Conservation (phyloP, 2,888 invertebrate genomes). For the Quadroppia sp. region DNA sequence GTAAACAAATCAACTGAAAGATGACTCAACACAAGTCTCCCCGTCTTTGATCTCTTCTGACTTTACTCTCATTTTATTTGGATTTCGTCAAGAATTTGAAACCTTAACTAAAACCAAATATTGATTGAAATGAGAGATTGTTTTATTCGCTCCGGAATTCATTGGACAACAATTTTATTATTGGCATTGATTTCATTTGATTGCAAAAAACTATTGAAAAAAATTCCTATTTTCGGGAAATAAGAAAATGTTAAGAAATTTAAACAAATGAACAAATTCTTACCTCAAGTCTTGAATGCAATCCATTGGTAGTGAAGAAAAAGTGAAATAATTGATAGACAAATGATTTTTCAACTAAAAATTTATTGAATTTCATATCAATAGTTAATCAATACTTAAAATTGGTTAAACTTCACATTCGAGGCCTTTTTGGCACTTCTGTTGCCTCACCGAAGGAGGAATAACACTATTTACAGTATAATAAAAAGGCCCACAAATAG, state of each 20-base stretch:
- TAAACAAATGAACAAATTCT: not conserved
- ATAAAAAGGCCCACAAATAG: conserved; percentile 32
- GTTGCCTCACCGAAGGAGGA: conserved; percentile 32
- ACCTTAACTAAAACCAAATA: conserved; percentile 20
- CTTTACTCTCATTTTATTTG: not conserved
- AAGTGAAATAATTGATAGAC: not conserved
- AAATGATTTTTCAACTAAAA: conserved; percentile 10
- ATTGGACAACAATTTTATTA: not conserved
- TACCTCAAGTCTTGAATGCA: not conserved
- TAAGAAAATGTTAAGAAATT: too few relatives aligned
- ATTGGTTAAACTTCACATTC: conserved; percentile 16
- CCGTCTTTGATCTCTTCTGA: not conserved
- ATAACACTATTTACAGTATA: conserved; percentile 36
- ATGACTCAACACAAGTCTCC: not conserved
- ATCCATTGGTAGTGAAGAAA: not conserved
- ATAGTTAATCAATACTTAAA: conserved; percentile 30
- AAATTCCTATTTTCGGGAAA: not conserved
- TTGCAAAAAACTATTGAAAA: not conserved
- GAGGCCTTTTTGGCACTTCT: conserved; percentile 35
- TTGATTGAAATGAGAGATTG: conserved; percentile 18
- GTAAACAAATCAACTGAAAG: not conserved
- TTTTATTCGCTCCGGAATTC: not conserved
- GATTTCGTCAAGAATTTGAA: not conserved
- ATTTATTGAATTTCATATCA: conserved; percentile 16
- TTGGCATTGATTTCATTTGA: not conserved